Evolutionary conservation across 2,113 vertebrate genomes (phyloP), one percentile per base, ranked within the genome.

Genomic region (Lepus timidus): DNA sequence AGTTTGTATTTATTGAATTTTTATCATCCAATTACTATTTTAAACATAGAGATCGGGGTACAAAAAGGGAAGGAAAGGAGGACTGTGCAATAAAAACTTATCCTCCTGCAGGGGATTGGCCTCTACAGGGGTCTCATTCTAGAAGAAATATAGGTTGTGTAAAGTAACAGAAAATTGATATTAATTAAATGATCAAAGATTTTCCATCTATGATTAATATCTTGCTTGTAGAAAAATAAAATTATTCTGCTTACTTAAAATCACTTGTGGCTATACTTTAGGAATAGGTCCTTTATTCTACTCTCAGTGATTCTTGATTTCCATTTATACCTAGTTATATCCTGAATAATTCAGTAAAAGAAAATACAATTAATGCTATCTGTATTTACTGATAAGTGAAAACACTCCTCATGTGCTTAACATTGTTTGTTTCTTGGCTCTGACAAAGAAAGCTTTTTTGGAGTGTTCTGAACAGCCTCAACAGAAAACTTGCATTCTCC

Each of bases 321-420:
- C 62, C 23, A 64, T 87, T 92, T 33, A 83, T 51, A 44, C 4
- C 6, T 65, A 65, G 16, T 10, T 82, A 83, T 51, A 88, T 39
- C 88, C 39, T 64, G n/a, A 85, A 89, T 8, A 79, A 68, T n/a
- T 79, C 31, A 62, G 16, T 81, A 52, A 78, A 65, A 70, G 31
- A 44, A 84, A 90, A 71, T 51, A 27, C 52, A 70, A 73, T 52
- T 25, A 70, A 73, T 44, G 6, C 49, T 87, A 68, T 71, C n/a
- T 61, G 39, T 16, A 68, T 88, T 44, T n/a, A 52, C 31, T 73
- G 44, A 58, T 71, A 93, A 85, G 39, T 71, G 61, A 82, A 95
- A 29, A 14, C 22, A 76, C 27, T 11, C 71, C 19, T 81, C 68
- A 44, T 33, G 4, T 55, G n/a, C 68, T 67, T 87, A 94, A 27